A percentile compares a stretch with the other conserved stretches of the same genome.
Conservation (phyloP, 2,888 invertebrate genomes). For the Alitta virens region DNA sequence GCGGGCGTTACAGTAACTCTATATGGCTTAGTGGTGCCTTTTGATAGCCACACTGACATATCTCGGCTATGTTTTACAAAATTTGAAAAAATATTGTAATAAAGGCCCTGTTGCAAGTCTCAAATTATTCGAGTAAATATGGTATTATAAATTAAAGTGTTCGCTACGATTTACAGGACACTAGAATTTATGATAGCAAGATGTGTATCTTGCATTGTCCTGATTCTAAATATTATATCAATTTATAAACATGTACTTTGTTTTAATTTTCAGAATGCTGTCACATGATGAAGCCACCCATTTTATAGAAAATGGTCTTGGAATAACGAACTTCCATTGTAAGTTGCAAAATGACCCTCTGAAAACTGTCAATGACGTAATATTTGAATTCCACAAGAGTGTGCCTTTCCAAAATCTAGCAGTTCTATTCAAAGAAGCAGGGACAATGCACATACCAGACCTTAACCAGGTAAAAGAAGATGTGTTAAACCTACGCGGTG, state of each 20-base stretch:
- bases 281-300: background rate
- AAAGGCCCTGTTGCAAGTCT: too few species aligned
- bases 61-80: too few species aligned
- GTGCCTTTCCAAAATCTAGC: constrained; percentile 10
- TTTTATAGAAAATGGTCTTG: background rate
- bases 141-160: too few species aligned
- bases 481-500: background rate
- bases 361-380: background rate
- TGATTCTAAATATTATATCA: too few species aligned
- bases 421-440: background rate
- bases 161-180: too few species aligned
- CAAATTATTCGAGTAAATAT: too few species aligned
- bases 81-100: too few species aligned
- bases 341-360: background rate
- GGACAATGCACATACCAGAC: background rate
- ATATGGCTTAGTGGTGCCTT: too few species aligned
- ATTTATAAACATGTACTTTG: background rate
- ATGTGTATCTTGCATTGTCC: too few species aligned
- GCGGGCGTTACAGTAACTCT: too few species aligned
- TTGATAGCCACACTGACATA: too few species aligned
- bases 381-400: background rate
- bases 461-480: background rate
- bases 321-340: background rate
- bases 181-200: too few species aligned
- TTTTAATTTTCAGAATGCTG: background rate